Base-by-base conservation (phyloP, 1,140 invertebrate species). In the Chymomyza costata region DNA sequence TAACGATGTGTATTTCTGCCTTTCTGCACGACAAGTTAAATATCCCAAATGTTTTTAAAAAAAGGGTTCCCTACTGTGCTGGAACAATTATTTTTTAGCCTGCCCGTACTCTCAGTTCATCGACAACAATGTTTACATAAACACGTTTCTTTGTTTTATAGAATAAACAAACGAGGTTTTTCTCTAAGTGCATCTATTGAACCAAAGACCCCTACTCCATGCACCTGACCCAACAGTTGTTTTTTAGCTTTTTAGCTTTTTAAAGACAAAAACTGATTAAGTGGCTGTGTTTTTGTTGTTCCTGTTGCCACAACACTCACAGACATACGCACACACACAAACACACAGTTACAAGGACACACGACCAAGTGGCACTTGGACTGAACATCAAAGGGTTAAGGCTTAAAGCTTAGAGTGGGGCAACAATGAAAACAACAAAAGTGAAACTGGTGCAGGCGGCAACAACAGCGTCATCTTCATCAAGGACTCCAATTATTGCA, bases 401-500 rank as follows among this genome's bases (percentile, higher is more conserved):
- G 54, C 71, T 78, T 40, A 62, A 55, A 3, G 21, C 21, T 25
- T 25, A 25, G 21, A 39, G 51, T 51, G 28, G 47, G 15, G 39
- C 49, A 41, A 60, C 55, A 70, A 60, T 54, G 71, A 78, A 62
- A 71, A 49, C 53, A 56, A 78, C 54, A 80, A 53, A 46, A 48
- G 52, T 32, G 54, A 57, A 65, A 65, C 54, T 46, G 64, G 70
- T 51, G 52, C 50, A 65, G 54, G 46, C 63, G 37, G 25, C 38
- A 6, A 25, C 38, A 40, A 17, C 39, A 21, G 37, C 52, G 54
- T 48, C 63, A 59, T 64, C 63, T 48, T 55, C 57, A 59, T 80
- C 52, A 80, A 80, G 73, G 60, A 80, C 73, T 80, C 68, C 73
- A 80, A 80, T 80, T 80, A 80, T 80, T 78, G 64, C 73, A 80